Conservation (phyloP, 2,797 vertebrate species). For the Arrhamphus sclerolepis region DNA sequence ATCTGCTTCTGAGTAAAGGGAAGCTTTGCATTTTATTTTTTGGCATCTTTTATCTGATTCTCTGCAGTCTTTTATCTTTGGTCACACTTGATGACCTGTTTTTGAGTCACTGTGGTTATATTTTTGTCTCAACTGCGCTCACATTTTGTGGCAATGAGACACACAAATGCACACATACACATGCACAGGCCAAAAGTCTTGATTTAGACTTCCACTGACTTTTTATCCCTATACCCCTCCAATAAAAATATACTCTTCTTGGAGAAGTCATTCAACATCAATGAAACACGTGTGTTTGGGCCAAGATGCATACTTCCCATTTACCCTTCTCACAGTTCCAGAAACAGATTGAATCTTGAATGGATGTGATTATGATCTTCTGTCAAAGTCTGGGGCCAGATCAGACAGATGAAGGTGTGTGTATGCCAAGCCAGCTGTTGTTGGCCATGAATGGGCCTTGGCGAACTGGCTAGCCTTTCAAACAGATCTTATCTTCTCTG, state of each 20-base stretch:
- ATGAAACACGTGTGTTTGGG: conserved; percentile 48
- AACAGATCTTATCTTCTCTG: conserved; percentile 68
- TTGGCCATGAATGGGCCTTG: conserved; percentile 67
- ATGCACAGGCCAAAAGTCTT: neutral
- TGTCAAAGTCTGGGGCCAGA: conserved; percentile 69
- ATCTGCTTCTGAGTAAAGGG: conserved; percentile 30
- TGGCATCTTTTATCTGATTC: conserved; percentile 27
- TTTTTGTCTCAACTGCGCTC: conserved; percentile 37
- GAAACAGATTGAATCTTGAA: conserved; percentile 69
- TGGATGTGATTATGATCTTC: conserved; percentile 73
- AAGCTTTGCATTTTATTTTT: conserved; percentile 18
- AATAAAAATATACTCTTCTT: conserved; percentile 48
- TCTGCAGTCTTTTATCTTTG: conserved; percentile 46
- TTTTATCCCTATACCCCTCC: conserved; percentile 23
- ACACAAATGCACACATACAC: neutral
- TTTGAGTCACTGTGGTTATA: conserved; percentile 43
- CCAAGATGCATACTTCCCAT: conserved; percentile 51
- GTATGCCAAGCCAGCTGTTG: conserved; percentile 72
- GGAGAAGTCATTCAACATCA: conserved; percentile 51
- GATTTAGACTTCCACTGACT: conserved; percentile 34
- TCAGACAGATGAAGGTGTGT: conserved; percentile 69
- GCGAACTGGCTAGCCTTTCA: conserved; percentile 61
- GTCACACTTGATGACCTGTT: conserved; percentile 35
- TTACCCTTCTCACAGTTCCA: conserved; percentile 59
- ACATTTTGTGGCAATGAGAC: conserved; percentile 21